phyloP scores from a whole-genome alignment of 2,113 vertebrate genomes.

The Prolemur simus region DNA sequence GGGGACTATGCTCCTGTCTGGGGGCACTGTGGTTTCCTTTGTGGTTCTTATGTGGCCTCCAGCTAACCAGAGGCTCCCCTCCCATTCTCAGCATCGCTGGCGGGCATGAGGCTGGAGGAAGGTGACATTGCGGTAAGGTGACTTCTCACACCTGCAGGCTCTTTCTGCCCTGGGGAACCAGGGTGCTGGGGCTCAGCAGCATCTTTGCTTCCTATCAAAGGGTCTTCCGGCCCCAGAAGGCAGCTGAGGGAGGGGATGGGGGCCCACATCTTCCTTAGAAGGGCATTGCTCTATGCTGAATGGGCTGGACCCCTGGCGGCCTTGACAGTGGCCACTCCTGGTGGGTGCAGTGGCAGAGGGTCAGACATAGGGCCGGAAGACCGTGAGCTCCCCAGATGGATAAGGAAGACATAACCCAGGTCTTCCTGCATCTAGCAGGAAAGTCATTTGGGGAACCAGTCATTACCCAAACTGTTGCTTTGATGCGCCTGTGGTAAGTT shows the following conservation, averaged over 20 bases:
- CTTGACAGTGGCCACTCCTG: not conserved
- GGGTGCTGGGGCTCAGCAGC: not conserved
- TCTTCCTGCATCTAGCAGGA: not conserved
- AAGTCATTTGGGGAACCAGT: not conserved
- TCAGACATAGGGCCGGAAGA: rapidly evolving
- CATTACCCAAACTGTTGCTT: not conserved
- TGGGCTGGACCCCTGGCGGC: not conserved
- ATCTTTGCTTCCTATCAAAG: not conserved
- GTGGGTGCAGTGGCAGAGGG: not conserved
- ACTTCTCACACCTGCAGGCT: not conserved
- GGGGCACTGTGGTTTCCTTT: not conserved
- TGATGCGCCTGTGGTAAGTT: not conserved
- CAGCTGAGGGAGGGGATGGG: not conserved
- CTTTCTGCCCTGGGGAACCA: not conserved
- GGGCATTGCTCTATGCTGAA: not conserved
- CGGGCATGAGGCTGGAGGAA: conserved; percentile 94
- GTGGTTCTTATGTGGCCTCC: not conserved
- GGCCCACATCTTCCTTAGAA: not conserved
- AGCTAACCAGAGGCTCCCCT: conserved; percentile 49
- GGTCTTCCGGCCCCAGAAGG: not conserved
- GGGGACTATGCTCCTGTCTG: not conserved
- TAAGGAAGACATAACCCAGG: not conserved
- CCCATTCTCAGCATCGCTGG: conserved; percentile 91
- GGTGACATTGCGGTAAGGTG: conserved; percentile 95
- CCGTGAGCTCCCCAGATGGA: not conserved